Evolutionary conservation across 1,140 invertebrate species (phyloP).

Genomic region (Cotesia typhae): DNA sequence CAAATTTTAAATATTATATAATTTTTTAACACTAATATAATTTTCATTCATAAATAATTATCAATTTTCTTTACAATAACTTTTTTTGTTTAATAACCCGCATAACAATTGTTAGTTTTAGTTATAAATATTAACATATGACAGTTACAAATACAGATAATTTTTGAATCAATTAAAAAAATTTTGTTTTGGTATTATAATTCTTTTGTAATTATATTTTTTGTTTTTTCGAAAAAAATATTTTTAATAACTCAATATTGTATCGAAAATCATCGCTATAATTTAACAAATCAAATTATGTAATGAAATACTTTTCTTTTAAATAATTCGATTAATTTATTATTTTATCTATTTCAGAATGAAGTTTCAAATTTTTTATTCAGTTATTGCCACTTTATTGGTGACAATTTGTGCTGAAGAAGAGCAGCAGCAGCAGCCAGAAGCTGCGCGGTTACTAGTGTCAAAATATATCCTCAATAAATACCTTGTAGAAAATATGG

Average conservation of each 20-base stretch:
- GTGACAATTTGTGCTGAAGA: constrained; percentile 70
- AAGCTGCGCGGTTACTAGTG: constrained; percentile 77
- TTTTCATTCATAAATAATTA: no score
- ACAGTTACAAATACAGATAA: no score
- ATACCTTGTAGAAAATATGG: constrained; percentile 98
- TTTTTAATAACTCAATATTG: no score
- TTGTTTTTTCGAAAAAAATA: no score
- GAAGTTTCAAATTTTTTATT: constrained; percentile 54
- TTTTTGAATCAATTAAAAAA: no score
- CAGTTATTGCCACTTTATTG: constrained; percentile 53
- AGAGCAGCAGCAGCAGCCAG: constrained; percentile 59
- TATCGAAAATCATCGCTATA: no score
- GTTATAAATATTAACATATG: no score
- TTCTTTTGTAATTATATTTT: background rate
- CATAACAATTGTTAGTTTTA: no score
- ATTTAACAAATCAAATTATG: background rate
- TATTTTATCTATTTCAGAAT: constrained; percentile 53
- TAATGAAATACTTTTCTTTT: background rate
- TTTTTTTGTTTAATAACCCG: no score
- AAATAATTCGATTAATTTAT: background rate
- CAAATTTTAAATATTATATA: no score
- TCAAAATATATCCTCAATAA: constrained; percentile 95
- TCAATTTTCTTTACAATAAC: no score
- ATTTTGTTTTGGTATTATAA: background rate
- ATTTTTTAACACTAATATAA: no score